Evolutionary conservation across 2,888 invertebrate species (phyloP).

Genomic region (Cryptus viduatorius): DNA sequence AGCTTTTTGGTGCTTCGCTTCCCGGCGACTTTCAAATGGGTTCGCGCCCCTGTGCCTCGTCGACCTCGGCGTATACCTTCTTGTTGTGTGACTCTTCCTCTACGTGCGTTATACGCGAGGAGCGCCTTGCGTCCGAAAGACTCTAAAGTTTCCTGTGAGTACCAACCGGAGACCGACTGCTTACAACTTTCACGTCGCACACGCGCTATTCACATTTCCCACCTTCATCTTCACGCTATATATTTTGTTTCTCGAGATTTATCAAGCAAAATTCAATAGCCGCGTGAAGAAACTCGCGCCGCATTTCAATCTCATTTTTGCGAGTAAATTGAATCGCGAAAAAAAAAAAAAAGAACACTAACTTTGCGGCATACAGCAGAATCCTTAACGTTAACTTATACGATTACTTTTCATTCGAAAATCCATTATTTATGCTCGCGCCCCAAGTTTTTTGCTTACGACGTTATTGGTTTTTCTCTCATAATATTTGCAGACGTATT

Average conservation of each 20-base stretch:
- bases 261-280: not conserved
- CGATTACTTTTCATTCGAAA: not conserved
- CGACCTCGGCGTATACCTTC: conserved; percentile 6
- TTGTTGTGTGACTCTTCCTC: not conserved
- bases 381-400: not conserved
- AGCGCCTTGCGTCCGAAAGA: conserved; percentile 15
- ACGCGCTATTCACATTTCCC: not conserved
- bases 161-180: conserved; percentile 11
- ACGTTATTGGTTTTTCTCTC: not conserved
- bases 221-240: not conserved
- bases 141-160: conserved; percentile 7
- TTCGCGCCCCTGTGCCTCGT: not conserved
- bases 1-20: not conserved
- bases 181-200: conserved; percentile 21
- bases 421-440: not conserved
- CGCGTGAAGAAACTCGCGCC: not conserved
- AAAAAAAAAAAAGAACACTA: not conserved
- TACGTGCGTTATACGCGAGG: conserved; percentile 24
- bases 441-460: not conserved
- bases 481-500: not conserved
- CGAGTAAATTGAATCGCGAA: not conserved
- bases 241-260: not conserved
- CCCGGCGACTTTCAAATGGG: not conserved
- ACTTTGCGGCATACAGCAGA: not conserved
- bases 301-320: not conserved